Base-by-base conservation (phyloP, 2,888 invertebrate genomes). In the Rhaphigaster nebulosa region DNA sequence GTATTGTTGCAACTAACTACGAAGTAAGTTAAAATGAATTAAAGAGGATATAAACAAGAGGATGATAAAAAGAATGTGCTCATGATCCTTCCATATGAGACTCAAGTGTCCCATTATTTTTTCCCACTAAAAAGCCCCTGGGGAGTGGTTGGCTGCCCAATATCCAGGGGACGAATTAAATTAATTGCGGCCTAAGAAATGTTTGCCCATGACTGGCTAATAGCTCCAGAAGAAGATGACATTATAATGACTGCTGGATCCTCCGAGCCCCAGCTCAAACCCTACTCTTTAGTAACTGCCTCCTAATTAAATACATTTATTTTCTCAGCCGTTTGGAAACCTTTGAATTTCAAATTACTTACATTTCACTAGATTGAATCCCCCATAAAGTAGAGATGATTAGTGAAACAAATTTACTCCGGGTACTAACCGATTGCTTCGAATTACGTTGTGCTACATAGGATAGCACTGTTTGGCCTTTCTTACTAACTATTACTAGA, bases 131-230 rank as follows among this genome's bases (percentile, higher is more conserved):
- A 3, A 1, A 38, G 70, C 70, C 70, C 34, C 70, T 4, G 20
- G 70, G 20, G 70, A 38, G 12, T 10, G 20, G 34, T 76, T 38
- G 70, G 70, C 34, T 38, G 18, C 20, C 70, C 70, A 76, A 76
- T 38, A 76, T 29, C 70, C 70, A 38, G 70, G 70, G 70, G 70
- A 76, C 70, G 70, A 76, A 76, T 76, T 76, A 76, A 76, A 84
- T 84, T 84, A 50, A 84, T 84, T 84, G 45, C 45, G 45, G 45
- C 45, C 41, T 26, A 84, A 84, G 84, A 84, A 84, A 84, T 84
- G 84, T 84, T 84, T 84, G 84, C 84, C 45, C 84, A 84, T 84
- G 84, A 84, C 70, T 76, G 38, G 45, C 84, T 84, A 84, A 45
- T 45, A 41, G 84, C 45, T n/a, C 5, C 38, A 10, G 65, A 29